Evolutionary conservation across 2,888 invertebrate species (phyloP), one percentile per base, ranked within the genome.

Genomic region (Amphipyra berbera): DNA sequence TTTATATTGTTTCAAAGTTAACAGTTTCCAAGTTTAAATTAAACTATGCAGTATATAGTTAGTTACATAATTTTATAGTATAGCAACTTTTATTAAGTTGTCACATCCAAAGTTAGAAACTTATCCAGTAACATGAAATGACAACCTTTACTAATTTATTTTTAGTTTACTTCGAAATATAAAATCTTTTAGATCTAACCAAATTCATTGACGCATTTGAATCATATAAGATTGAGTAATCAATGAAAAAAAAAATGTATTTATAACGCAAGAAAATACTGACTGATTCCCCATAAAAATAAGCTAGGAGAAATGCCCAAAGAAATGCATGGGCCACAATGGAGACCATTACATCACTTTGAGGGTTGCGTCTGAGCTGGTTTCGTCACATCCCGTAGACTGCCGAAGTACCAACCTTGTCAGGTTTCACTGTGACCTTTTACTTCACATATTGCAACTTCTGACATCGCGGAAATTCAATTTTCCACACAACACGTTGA

Each of bases 381-480:
- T 67, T 54, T 60, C 27, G 38, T 45, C 12, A 52, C 35, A 68
- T 76, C 76, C 68, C 54, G 61, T 55, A 15, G 52, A 54, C 48
- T 69, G 66, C 45, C 52, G 30, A 33, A 21, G 37, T 38, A 15
- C 45, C 55, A 52, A 57, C 58, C 44, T 54, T 56, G 64, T 65
- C 59, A 60, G 48, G 55, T 67, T 66, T 56, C 54, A 53, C 53
- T 44, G 45, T 30, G 65, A 65, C 57, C 66, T 68, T 65, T 66
- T 21, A 71, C 71, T 67, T 62, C 68, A 79, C 75, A 79, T 81
- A 76, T 82, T 74, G 68, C 67, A 61, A 62, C 38, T 53, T 67
- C 47, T 76, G 84, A 82, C 83, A 77, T 69, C 56, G 68, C 76
- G 83, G 86, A 85, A 85, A 86, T 88, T 86, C 78, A 74, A 80